Evolutionary conservation across 1,140 invertebrate genomes (phyloP), one percentile per base, ranked within the genome.

Genomic region (Orchestia grillus): DNA sequence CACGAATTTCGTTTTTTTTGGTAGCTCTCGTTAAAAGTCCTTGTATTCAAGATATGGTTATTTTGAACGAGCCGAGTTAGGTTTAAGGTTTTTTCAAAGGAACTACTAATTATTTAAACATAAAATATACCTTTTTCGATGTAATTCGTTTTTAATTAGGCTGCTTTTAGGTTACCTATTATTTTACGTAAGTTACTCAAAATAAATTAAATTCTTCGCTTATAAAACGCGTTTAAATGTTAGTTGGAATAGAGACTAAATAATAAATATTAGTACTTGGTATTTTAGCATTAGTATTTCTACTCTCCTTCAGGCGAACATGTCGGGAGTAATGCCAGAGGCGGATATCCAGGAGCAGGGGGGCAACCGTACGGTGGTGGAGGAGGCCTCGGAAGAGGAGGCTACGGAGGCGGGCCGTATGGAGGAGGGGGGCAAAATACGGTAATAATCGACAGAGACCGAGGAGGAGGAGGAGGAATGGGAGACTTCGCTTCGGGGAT

Each of bases 401-500:
- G 43, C 43, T 94, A 94, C 92, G 43, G 44, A 47, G 92, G 92
- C 41, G 44, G 43, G 6, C 23, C 19, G 19, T 8, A 44, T 11
- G 90, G 90, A 3, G 90, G 90, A 92, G 90, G 90, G 11, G 90
- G 90, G 3, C 92, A 94, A 94, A 94, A 94, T 44, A 94, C 92
- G 40, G 44, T 94, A 6, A 94, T 94, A 11, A 94, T 94, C 47
- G 92, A 94, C 92, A 42, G 92, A 40, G 92, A 94, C 92, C 92
- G 92, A 47, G 92, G 44, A 44, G 41, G 88, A 43, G 92, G 92
- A 47, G 92, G 92, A n/a, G 92, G 92, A 44, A 94, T 94, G 92
- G 92, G 92, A 47, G 44, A 94, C 44, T 94, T 94, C 44, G 92
- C 92, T n/a, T 94, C 92, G 11, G 92, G 92, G 44, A 94, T 94